Evolutionary conservation across 2,888 invertebrate species (phyloP), one percentile per base, ranked within the genome.

Genomic region (Cremastinae sp.): DNA sequence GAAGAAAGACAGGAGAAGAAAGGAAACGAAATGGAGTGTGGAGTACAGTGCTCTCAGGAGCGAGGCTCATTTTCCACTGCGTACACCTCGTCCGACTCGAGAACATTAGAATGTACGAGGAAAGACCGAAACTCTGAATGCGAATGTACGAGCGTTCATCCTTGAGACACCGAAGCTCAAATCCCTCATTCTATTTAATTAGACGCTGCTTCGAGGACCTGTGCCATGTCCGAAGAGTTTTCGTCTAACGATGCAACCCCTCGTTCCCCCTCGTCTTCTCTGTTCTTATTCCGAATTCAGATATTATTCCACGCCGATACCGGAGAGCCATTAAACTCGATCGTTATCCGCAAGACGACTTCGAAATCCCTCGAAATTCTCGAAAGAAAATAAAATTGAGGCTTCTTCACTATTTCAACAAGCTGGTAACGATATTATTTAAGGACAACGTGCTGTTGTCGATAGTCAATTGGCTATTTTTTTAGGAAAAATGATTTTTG

Each of bases 161-260:
- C 75, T 65, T 22, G 65, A 54, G 61, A 65, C 65, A 34, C 22
- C 59, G 49, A 73, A 76, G 59, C 73, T 76, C 69, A 73, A 73
- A 76, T 76, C 76, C 73, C 73, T 76, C 64, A 73, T 74, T 76
- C 71, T 65, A 76, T 73, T 76, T 74, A 76, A 76, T 73, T 76
- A 76, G 59, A 76, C 34, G 64, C 47, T 47, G 47, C 22, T 65
- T 76, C 58, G 69, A 69, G 76, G 58, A 73, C 45, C 54, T 34
- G 28, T 45, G 36, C 64, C 49, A 73, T 73, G 58, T 62, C 68
- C 69, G 53, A 58, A 53, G 49, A 69, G 65, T 73, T 73, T 9
- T 59, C 64, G 20, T 16, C 56, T 76, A 73, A 76, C 75, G 70
- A 75, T 59, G 45, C 8, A 65, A 59, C 36, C 22, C n/a, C n/a